Base-by-base conservation (phyloP, 2,888 invertebrate species). In the Hirtodrosophila cameraria region DNA sequence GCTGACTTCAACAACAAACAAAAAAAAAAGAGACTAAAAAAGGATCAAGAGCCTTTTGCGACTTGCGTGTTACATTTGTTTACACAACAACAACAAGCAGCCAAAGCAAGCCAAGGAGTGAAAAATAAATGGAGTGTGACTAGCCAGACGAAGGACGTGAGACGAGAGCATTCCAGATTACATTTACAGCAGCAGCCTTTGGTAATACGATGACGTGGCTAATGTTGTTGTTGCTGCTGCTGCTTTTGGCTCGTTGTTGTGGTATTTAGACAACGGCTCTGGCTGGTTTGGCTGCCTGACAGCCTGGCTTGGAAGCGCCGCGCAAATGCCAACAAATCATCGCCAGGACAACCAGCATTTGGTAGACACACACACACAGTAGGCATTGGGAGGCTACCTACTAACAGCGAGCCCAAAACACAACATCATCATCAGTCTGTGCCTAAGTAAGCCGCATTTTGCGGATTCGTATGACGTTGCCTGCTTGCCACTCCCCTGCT, bases 361-460 rank as follows among this genome's bases (percentile, higher is more conserved):
- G 67, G 57, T 46, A 36, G 41, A 18, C 39, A n/a, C n/a, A n/a
- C n/a, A n/a, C n/a, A n/a, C n/a, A n/a, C 23, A 42, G 35, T 27
- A 15, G 48, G 36, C 23, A 41, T 25, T 38, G 13, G 11, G 28
- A 18, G 9, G 4, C n/a, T 25, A 57, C n/a, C n/a, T n/a, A n/a
- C n/a, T n/a, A 12, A 27, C 23, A 8, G 15, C 55, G 12, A 58
- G 64, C 1, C 2, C 23, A 5, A 42, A 12, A 33, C 28, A 39
- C 63, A 78, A 55, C 80, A 77, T 60, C 83, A 75, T 67, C 85
- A 83, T 80, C 84, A 74, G 82, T 77, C 76, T 85, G 62, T 55
- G 77, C 71, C 82, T 83, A 86, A 83, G 87, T 86, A 86, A 83
- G 87, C 83, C 87, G 82, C 82, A 83, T 84, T 83, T 84, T 83